Evolutionary conservation across 2,113 vertebrate species (phyloP), one percentile per base, ranked within the genome.

Genomic region (Notiomystis cincta): DNA sequence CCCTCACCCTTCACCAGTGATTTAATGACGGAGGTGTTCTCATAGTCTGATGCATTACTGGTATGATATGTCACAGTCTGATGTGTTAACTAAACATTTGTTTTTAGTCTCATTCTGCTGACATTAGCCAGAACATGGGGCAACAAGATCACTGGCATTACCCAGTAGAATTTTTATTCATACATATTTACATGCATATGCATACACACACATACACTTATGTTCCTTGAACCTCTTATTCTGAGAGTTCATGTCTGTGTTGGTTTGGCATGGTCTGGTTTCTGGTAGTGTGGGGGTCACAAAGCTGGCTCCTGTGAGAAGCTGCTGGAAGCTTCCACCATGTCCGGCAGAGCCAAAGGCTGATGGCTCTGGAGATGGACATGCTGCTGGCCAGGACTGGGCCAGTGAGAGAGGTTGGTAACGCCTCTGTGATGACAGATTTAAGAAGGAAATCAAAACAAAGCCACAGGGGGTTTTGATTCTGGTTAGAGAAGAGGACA

Each of bases 191-290:
- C 21, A 38, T n/a, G 1, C 13, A 50, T 20, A 8, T 8, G 25
- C 9, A n/a, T 7, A 45, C 5, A 2, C 1, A n/a, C 14, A 6
- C 2, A 33, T 6, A 58, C 2, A 11, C 3, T 21, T 33, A 17
- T 6, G 10, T 64, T 54, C 15, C 15, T 7, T 31, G 18, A 83
- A 57, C 4, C 8, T 40, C 7, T 44, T 45, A 9, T 40, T 50
- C 40, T 56, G 82, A 51, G 37, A 81, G 44, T 28, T 67, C 21
- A 28, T 1, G 0, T 37, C 19, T n/a, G n/a, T n/a, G n/a, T n/a
- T n/a, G n/a, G n/a, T n/a, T n/a, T n/a, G n/a, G n/a, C n/a, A n/a
- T n/a, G n/a, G n/a, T n/a, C n/a, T n/a, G n/a, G n/a, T n/a, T n/a
- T n/a, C n/a, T n/a, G n/a, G n/a, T n/a, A n/a, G n/a, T n/a, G n/a